phyloP scores from a whole-genome alignment of 2,797 vertebrate genomes.

The Diplodus sargus region DNA sequence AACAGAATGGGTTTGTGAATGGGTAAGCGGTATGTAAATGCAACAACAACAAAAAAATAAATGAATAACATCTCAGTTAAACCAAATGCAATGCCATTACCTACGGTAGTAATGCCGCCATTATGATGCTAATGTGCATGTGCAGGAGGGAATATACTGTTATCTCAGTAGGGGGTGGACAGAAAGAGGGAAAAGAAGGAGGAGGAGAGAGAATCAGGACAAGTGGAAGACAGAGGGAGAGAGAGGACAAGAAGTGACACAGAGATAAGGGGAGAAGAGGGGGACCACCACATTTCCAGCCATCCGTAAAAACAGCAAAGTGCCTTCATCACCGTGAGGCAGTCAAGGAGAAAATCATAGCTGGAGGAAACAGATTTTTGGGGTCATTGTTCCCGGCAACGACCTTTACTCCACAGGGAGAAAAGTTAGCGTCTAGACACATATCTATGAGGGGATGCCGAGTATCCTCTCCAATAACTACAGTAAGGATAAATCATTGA shows the following conservation, averaged over 20 bases:
- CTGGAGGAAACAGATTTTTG: slow-evolving; percentile 84
- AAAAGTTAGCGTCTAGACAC: slow-evolving; percentile 38
- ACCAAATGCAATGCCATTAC: slow-evolving; percentile 71
- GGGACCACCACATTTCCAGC: slow-evolving; percentile 54
- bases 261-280: slow-evolving; percentile 40
- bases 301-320: slow-evolving; percentile 84
- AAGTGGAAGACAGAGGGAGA: slow-evolving; percentile 43
- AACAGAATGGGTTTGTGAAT: slow-evolving; percentile 65
- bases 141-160: slow-evolving; percentile 66
- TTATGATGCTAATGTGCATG: slow-evolving; percentile 77
- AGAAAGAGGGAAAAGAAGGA: slow-evolving; percentile 18
- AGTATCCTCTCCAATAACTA: not conserved
- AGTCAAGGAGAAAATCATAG: slow-evolving; percentile 86
- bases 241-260: slow-evolving; percentile 41
- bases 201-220: slow-evolving; percentile 23
- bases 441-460: slow-evolving; percentile 22
- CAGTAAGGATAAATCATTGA: not conserved
- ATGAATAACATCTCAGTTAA: slow-evolving; percentile 43
- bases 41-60: slow-evolving; percentile 38
- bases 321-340: slow-evolving; percentile 78
- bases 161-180: slow-evolving; percentile 58
- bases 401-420: slow-evolving; percentile 70
- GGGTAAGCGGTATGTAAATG: slow-evolving; percentile 70
- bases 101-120: slow-evolving; percentile 63
- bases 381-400: slow-evolving; percentile 72